Evolutionary conservation across 1,140 invertebrate genomes (phyloP).

Genomic region (Marisa cornuarietis): DNA sequence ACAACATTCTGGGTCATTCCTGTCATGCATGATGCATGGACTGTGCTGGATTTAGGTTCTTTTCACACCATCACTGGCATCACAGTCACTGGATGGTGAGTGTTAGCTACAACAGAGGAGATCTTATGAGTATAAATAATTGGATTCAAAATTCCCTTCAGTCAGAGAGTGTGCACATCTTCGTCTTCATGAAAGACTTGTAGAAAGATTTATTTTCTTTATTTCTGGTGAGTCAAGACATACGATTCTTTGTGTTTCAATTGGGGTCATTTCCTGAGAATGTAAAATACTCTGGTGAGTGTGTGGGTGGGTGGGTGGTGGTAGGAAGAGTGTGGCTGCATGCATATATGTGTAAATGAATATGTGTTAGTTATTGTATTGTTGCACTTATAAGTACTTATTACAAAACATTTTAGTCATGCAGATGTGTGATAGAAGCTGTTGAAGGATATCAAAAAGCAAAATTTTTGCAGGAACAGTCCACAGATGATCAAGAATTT

Average conservation of each 20-base stretch:
- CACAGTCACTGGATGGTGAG: constrained; percentile 57
- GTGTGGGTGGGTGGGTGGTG: background rate
- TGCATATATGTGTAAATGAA: background rate
- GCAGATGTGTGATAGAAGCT: too few species aligned
- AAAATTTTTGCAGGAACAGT: constrained; percentile 44
- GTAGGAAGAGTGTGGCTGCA: background rate
- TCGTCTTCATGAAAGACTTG: too few species aligned
- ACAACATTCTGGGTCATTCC: constrained; percentile 52
- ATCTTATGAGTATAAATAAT: too few species aligned
- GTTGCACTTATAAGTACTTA: background rate
- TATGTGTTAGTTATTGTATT: background rate
- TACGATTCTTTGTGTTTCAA: too few species aligned
- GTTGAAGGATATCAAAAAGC: too few species aligned
- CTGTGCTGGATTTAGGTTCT: constrained; percentile 53
- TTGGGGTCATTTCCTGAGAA: too few species aligned
- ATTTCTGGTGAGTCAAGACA: too few species aligned
- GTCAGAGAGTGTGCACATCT: too few species aligned
- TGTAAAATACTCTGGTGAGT: too few species aligned
- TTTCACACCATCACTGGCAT: constrained; percentile 57
- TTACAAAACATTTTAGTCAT: background rate
- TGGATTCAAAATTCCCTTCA: too few species aligned
- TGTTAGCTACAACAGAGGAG: background rate
- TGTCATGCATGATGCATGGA: constrained; percentile 51
- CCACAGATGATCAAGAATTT: constrained; percentile 53
- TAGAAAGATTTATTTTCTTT: too few species aligned